Conservation (phyloP, 2,797 vertebrate species). For the Girardinus metallicus region DNA sequence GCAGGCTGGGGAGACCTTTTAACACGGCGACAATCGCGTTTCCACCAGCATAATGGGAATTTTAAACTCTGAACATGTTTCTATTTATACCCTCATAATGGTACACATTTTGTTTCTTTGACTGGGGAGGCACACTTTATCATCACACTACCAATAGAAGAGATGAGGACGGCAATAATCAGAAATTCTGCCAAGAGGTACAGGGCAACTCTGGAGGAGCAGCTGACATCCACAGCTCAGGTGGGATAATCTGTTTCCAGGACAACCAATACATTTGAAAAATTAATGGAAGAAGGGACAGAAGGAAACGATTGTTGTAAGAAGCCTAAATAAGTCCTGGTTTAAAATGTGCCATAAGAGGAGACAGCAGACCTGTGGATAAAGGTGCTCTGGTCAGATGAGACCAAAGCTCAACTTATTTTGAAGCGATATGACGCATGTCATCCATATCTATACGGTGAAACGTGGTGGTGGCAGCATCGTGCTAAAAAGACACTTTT, state of each 20-base stretch:
- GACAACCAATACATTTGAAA: not conserved
- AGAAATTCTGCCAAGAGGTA: not conserved
- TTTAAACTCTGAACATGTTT: conserved; percentile 51
- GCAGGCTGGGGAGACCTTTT: conserved; percentile 55
- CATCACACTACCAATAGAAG: not conserved
- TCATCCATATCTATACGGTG: not conserved
- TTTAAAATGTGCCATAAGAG: not conserved
- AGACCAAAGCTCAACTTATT: not conserved
- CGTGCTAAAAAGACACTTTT: not conserved
- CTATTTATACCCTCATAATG: conserved; percentile 58
- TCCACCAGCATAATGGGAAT: conserved; percentile 54
- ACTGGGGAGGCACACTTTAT: conserved; percentile 29
- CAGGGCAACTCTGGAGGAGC: not conserved
- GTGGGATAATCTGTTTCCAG: not conserved
- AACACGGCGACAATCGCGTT: conserved; percentile 64
- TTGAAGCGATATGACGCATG: not conserved
- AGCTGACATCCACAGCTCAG: not conserved
- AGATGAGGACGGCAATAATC: not conserved
- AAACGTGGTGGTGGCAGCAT: not conserved
- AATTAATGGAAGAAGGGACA: not conserved
- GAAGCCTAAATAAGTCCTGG: not conserved
- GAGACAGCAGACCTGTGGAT: not conserved
- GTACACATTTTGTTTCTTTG: conserved; percentile 41
- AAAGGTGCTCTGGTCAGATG: not conserved
- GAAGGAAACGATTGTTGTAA: not conserved